Base-by-base conservation (phyloP, 2,888 invertebrate genomes). In the Drosophila kambysellisi region DNA sequence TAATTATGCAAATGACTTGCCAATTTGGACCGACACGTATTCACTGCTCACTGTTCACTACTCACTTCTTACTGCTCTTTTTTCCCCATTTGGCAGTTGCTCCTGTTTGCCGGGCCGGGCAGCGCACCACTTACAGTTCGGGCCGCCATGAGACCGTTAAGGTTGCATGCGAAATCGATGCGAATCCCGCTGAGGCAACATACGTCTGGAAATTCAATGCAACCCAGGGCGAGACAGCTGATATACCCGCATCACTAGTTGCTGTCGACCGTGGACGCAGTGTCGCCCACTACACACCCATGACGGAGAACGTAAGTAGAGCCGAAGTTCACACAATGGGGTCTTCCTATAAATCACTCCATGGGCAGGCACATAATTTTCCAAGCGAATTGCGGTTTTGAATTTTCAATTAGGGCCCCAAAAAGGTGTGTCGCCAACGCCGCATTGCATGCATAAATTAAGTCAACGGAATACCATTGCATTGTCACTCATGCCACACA, bases 181-280 rank as follows among this genome's bases (percentile, higher is more conserved):
- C 96, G 41, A 96, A 96, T 93, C 97, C 97, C 25, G 93, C 94
- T 64, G 95, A 95, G 79, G 94, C 96, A 43, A 94, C 94, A 81
- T 96, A 96, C 93, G 94, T 94, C 70, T 96, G 96, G 96, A 96
- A 95, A 93, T 96, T 97, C 93, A 97, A 97, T 94, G 96, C 96
- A 91, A 95, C 95, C 50, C 89, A 91, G 60, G 95, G 95, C 79
- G 96, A 96, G 85, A 94, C 95, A 35, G 94, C 95, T 75, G 96
- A 96, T 92, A 95, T 96, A 83, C 95, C 95, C 17, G 94, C 95
- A 73, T 95, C 94, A 64, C 94, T 95, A 81, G 94, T 95, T 76
- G 94, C 94, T 70, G 94, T 94, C 58, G 96, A 96, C 82, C 94
- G 94, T 43, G 94, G 95, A 11, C 94, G 95, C 37, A 96, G 96